Evolutionary conservation across 2,113 vertebrate genomes (phyloP).

Genomic region (Melanotaenia duboulayi): DNA sequence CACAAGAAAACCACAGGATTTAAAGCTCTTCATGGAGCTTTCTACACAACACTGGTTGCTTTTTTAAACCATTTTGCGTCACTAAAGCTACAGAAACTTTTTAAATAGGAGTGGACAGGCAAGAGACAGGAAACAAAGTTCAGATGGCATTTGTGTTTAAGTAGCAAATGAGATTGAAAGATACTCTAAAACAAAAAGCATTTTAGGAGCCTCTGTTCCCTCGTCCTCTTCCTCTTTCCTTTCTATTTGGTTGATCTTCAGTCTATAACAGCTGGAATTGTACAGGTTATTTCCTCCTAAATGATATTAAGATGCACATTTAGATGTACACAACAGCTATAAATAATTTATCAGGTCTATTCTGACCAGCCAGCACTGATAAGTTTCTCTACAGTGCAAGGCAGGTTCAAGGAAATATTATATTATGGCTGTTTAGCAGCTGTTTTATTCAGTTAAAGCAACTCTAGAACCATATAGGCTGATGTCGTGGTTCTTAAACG

Average conservation of each 20-base stretch:
- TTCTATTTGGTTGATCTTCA: conserved; percentile 8
- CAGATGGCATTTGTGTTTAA: conserved; percentile 39
- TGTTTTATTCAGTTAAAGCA: conserved; percentile 21
- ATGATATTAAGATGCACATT: conserved; percentile 63
- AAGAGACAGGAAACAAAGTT: conserved; percentile 37
- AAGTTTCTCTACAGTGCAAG: conserved; percentile 1
- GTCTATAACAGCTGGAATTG: conserved; percentile 45
- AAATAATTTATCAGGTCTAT: conserved; percentile 52
- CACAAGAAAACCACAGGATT: conserved; percentile 33
- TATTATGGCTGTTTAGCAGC: conserved; percentile 11
- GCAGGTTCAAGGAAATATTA: conserved; percentile 13
- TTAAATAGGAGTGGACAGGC: background rate
- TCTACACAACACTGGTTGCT: background rate
- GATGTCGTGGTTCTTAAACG: background rate
- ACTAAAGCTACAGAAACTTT: conserved; percentile 14
- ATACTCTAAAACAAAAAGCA: conserved; percentile 8
- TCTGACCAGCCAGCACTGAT: conserved; percentile 2
- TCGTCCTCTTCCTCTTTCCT: conserved; percentile 20
- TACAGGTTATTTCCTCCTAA: conserved; percentile 61
- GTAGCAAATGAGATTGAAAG: conserved; percentile 22
- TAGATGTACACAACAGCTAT: conserved; percentile 54
- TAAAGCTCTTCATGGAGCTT: conserved; percentile 21
- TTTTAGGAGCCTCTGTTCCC: background rate
- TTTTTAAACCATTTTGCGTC: conserved; percentile 10
- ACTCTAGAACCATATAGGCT: background rate